phyloP scores from a whole-genome alignment of 1,140 invertebrate species.

The Leptoteleia sp. region DNA sequence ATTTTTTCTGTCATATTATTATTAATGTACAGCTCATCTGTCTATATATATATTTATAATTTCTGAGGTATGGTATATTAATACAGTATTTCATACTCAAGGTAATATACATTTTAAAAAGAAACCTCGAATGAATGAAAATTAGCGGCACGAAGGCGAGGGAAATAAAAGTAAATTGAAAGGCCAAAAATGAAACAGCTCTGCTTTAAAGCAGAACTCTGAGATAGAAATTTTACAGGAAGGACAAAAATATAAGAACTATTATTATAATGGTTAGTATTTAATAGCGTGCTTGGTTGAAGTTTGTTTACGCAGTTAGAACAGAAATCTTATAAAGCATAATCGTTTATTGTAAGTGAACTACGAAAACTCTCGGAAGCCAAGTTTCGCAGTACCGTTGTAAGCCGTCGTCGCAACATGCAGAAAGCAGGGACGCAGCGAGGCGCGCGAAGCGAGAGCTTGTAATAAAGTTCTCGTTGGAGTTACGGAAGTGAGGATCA shows the following conservation, averaged over 20 bases:
- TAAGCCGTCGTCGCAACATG: constrained; percentile 61
- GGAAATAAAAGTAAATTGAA: constrained; percentile 4
- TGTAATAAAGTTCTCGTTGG: constrained; percentile 72
- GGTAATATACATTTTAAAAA: too few relatives aligned
- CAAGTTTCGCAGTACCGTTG: constrained; percentile 57
- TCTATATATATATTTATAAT: too few relatives aligned
- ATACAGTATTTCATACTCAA: too few relatives aligned
- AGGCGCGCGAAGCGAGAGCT: constrained; percentile 60
- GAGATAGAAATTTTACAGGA: not conserved
- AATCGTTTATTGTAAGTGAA: constrained; percentile 66
- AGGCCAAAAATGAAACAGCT: not conserved
- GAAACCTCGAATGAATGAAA: too few relatives aligned
- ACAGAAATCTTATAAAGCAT: constrained; percentile 64
- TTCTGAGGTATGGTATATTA: too few relatives aligned
- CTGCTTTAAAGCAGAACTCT: too few relatives aligned
- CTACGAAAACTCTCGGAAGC: constrained; percentile 63
- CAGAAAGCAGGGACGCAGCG: constrained; percentile 42
- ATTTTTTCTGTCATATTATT: too few relatives aligned
- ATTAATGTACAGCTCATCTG: too few relatives aligned
- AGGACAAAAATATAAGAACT: constrained; percentile 24
- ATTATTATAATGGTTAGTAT: constrained; percentile 49
- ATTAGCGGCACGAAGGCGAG: too few relatives aligned
- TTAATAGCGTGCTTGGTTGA: constrained; percentile 39
- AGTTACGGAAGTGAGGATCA: constrained; percentile 72
- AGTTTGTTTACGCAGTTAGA: constrained; percentile 63